Conservation (phyloP, 2,113 vertebrate genomes). For the Nettapus auritus region DNA sequence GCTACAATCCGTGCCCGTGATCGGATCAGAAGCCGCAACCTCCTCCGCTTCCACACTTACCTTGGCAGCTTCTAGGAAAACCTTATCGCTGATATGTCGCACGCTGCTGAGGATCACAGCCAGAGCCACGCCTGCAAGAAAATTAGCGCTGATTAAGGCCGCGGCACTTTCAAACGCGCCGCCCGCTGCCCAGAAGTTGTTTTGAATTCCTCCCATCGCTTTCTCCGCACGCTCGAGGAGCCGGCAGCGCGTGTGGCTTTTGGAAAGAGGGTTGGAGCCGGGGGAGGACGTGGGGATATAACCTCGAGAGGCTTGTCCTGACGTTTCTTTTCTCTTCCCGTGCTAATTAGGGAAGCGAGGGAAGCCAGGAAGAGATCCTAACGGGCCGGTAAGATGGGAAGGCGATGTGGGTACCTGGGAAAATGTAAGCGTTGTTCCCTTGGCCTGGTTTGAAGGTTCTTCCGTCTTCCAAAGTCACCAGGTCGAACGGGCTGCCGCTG, state of each 20-base stretch:
- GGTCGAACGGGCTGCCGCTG: conserved; percentile 92
- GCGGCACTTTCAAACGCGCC: fast-evolving
- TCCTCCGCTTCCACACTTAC: conserved; percentile 70
- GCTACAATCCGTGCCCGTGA: fast-evolving
- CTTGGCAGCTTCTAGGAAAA: conserved; percentile 98
- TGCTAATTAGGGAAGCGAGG: fast-evolving
- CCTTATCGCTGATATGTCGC: conserved; percentile 92
- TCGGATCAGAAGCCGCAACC: background rate
- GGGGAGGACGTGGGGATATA: fast-evolving
- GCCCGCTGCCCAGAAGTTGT: background rate
- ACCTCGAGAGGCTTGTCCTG: fast-evolving
- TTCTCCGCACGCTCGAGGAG: background rate
- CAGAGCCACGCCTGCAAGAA: conserved; percentile 88
- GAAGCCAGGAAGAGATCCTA: background rate
- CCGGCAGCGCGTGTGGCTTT: fast-evolving
- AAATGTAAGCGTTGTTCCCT: conserved; percentile 97
- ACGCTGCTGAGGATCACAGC: conserved; percentile 94
- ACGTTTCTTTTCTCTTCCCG: background rate
- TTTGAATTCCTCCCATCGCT: fast-evolving
- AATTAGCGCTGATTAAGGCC: background rate
- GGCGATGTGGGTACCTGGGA: conserved; percentile 83
- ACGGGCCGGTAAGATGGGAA: background rate
- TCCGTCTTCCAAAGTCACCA: conserved; percentile 87
- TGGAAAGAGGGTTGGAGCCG: background rate
- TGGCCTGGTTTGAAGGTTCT: conserved; percentile 89